Percentiles rank a stretch among this genome's conserved stretches.
Evolutionary conservation across 2,113 vertebrate species (phyloP).

Genomic region (Arvicanthis niloticus): DNA sequence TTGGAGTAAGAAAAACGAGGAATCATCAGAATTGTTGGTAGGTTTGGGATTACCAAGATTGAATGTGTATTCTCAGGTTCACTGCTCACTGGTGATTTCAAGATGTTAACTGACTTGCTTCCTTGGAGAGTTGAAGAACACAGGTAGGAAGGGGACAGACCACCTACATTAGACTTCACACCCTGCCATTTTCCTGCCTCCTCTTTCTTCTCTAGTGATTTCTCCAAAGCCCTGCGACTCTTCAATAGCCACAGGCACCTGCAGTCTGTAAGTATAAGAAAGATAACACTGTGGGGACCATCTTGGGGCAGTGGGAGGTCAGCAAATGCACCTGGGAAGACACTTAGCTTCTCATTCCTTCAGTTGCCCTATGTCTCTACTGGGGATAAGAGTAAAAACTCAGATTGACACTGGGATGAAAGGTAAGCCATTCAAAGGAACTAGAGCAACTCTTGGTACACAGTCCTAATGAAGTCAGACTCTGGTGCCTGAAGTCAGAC

Average conservation of each 20-base stretch:
- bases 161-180: background rate
- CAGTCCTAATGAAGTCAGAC: background rate
- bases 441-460: background rate
- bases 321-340: background rate
- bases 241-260: background rate
- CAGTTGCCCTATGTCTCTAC: background rate
- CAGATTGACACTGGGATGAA: background rate
- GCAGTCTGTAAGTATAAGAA: background rate
- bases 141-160: background rate
- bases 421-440: background rate
- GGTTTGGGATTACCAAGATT: background rate
- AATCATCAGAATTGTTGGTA: background rate
- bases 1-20: background rate
- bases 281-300: background rate
- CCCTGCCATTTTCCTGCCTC: background rate
- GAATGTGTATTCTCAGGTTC: background rate
- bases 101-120: background rate
- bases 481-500: background rate
- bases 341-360: background rate
- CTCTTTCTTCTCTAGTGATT: background rate
- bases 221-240: background rate
- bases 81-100: background rate
- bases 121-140: background rate
- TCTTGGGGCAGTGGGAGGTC: background rate
- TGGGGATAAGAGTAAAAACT: too few species aligned